phyloP scores from a whole-genome alignment of 2,113 vertebrate genomes.

The Ailuropoda melanoleuca region DNA sequence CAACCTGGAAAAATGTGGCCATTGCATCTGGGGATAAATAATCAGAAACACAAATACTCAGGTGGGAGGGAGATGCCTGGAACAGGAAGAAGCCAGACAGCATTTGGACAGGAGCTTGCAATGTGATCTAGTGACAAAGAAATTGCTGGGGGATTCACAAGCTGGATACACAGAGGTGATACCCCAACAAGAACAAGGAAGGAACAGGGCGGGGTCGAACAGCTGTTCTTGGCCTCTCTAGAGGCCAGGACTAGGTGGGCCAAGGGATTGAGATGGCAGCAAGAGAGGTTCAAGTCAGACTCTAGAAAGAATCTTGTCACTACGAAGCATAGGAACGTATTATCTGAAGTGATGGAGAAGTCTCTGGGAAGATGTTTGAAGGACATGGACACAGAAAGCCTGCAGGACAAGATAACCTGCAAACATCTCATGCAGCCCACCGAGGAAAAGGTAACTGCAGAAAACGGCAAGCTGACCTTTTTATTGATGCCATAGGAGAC shows the following conservation, averaged over 20 bases:
- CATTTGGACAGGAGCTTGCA: slow-evolving; percentile 77
- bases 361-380: background rate
- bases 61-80: slow-evolving; percentile 73
- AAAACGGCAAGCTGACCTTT: background rate
- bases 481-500: background rate
- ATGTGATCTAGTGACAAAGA: slow-evolving; percentile 78
- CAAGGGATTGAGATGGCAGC: slow-evolving; percentile 26
- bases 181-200: slow-evolving; percentile 59
- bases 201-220: slow-evolving; percentile 43
- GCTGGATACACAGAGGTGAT: slow-evolving; percentile 60
- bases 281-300: background rate
- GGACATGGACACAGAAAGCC: background rate
- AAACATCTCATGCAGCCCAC: background rate
- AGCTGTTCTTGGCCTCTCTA: slow-evolving; percentile 63
- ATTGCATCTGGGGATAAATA: slow-evolving; percentile 76
- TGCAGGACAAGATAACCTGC: background rate
- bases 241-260: slow-evolving; percentile 27
- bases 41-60: slow-evolving; percentile 77
- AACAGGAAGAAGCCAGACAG: slow-evolving; percentile 72
- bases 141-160: slow-evolving; percentile 63
- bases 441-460: background rate
- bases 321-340: background rate
- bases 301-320: background rate
- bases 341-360: background rate
- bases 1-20: slow-evolving; percentile 74